Evolutionary conservation across 2,888 invertebrate species (phyloP).

Genomic region (Acleris holmiana): DNA sequence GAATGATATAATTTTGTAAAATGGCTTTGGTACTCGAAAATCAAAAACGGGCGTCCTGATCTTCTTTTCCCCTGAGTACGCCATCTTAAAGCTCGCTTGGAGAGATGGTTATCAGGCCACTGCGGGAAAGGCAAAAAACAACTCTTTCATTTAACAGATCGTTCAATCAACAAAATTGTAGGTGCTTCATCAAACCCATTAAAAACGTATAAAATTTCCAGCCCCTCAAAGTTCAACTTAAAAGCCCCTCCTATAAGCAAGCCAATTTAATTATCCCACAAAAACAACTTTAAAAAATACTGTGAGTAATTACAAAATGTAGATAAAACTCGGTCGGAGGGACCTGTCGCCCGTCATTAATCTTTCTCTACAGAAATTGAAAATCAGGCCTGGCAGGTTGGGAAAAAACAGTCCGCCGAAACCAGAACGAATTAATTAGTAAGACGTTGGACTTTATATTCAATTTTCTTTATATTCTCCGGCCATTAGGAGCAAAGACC

Average conservation of each 20-base stretch:
- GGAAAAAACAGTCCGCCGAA: constrained; percentile 58
- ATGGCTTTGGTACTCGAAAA: too few species aligned
- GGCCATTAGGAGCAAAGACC: constrained; percentile 12
- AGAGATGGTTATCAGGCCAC: too few species aligned
- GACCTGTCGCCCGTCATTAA: constrained; percentile 64
- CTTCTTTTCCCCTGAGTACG: too few species aligned
- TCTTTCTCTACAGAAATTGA: constrained; percentile 68
- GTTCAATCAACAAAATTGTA: too few species aligned
- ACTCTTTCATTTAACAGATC: too few species aligned
- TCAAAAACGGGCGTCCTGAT: too few species aligned
- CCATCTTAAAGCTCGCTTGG: too few species aligned
- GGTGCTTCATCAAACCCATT: neutral
- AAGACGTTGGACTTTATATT: constrained; percentile 52
- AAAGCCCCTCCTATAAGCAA: constrained; percentile 37
- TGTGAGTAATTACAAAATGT: constrained; percentile 56
- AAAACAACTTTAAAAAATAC: constrained; percentile 52
- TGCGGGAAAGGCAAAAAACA: too few species aligned
- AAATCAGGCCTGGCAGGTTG: constrained; percentile 65
- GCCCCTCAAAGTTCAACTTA: constrained; percentile 10
- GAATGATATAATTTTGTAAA: too few species aligned
- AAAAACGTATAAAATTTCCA: neutral
- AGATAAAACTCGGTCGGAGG: constrained; percentile 51
- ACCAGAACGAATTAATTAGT: constrained; percentile 68
- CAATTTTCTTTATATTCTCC: constrained; percentile 46
- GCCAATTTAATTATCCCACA: constrained; percentile 45